Conservation (phyloP, 2,888 invertebrate genomes). For the Calliphora vomitoria region DNA sequence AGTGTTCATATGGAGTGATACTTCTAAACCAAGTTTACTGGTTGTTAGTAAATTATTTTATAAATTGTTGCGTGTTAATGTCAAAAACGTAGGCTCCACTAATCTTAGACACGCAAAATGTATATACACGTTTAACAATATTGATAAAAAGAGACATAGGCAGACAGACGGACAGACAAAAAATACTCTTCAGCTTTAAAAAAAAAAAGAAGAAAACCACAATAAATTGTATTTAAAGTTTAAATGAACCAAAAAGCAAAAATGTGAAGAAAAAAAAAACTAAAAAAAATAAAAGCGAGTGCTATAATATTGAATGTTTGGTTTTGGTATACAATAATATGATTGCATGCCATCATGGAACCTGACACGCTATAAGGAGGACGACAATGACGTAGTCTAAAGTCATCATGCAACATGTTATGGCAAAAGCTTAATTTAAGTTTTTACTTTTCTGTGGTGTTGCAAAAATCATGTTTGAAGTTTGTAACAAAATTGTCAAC, state of each 20-base stretch:
- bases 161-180: constrained; percentile 26
- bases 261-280: background rate
- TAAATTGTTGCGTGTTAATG: constrained; percentile 71
- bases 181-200: constrained; percentile 28
- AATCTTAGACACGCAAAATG: constrained; percentile 70
- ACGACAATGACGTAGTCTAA: constrained; percentile 16
- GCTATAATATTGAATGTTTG: constrained; percentile 58
- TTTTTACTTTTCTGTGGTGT: constrained; percentile 18
- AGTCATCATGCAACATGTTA: constrained; percentile 61
- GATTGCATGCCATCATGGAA: constrained; percentile 65
- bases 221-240: constrained; percentile 40
- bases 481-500: constrained; percentile 73
- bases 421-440: constrained; percentile 51
- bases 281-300: constrained; percentile 35
- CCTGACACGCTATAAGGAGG: constrained; percentile 44
- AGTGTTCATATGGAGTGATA: background rate
- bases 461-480: constrained; percentile 62
- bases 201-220: constrained; percentile 33
- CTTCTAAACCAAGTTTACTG: background rate
- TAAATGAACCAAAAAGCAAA: constrained; percentile 27
- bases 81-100: constrained; percentile 70
- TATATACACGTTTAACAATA: constrained; percentile 27
- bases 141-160: constrained; percentile 46
- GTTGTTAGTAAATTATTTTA: constrained; percentile 66
- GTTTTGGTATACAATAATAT: constrained; percentile 40